Evolutionary conservation across 2,888 invertebrate genomes (phyloP), one percentile per base, ranked within the genome.

Genomic region (Mythimna lalbum): DNA sequence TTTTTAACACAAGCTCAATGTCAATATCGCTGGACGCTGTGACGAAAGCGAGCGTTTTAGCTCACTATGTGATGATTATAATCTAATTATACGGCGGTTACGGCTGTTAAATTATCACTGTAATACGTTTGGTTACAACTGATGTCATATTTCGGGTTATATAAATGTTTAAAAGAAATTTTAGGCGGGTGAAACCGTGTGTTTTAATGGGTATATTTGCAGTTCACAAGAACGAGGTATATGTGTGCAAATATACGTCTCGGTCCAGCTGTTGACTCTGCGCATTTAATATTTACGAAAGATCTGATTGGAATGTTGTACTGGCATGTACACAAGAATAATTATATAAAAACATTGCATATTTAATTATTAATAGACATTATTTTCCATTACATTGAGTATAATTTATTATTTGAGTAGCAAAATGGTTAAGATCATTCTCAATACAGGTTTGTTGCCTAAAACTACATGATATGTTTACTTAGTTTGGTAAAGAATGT

Each of bases 1-100:
- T 95, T 95, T 95, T 91, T 96, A 95, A 92, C 94, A 91, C 92
- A 92, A 93, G 93, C 95, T 95, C 96, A 96, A 95, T 96, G 96
- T 96, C 96, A 95, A 95, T 95, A 95, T 80, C 95, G 92, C 91
- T 93, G 91, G 90, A 92, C 89, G 82, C 77, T 78, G 82, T 86
- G 88, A 88, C 87, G 87, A 83, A 73, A 74, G 78, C 78, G 84
- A 80, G 80, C 87, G 76, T 81, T 81, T 82, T 79, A 76, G 80
- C 80, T 79, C 81, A 81, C 66, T 84, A 71, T 83, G 76, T 69
- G 78, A 80, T 80, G 75, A 81, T 82, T 83, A 56, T 90, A 90
- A 91, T 93, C 89, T 91, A 92, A 92, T 93, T 92, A 91, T 89
- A 86, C 83, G 86, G 80, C 74, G 81, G 67, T 85, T 86, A 84